A percentile compares a stretch with the other conserved stretches of the same genome.
These are phyloP conservation scores for Rhinolophus sinicus DNA, from an alignment of 2,113 vertebrate species.

Conservation along the genomic window DNA sequence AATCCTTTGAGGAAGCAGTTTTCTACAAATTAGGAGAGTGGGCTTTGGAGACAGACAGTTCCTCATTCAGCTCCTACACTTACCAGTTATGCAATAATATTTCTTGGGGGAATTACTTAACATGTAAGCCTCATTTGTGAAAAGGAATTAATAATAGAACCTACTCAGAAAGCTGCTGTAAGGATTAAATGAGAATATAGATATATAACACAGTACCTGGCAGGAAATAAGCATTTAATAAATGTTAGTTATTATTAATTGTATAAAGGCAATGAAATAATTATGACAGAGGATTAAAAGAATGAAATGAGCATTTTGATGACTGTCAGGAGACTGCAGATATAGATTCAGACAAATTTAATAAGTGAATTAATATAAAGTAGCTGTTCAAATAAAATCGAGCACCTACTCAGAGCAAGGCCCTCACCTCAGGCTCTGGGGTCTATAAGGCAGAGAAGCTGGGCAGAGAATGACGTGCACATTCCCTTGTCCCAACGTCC, in stretches of 20 bases:
- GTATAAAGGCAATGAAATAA: background rate
- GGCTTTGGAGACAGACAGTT: background rate
- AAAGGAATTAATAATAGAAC: background rate
- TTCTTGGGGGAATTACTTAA: background rate
- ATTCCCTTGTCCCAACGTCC: background rate
- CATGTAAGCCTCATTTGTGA: background rate
- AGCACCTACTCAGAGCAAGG: background rate
- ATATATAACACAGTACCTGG: background rate
- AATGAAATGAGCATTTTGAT: slow-evolving; percentile 2
- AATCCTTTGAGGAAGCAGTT: background rate
- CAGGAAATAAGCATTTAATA: background rate
- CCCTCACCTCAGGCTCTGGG: background rate
- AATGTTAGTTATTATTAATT: background rate
- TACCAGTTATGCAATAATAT: background rate
- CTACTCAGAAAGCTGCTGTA: background rate
- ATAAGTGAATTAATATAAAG: background rate
- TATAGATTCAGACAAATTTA: background rate
- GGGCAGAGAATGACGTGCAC: background rate
- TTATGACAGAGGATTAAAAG: background rate
- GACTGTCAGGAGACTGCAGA: background rate
- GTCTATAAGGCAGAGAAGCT: background rate
- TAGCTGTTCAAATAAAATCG: slow-evolving; percentile 27
- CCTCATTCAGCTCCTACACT: background rate
- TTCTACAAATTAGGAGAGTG: background rate
- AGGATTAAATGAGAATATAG: background rate